Percentiles rank a stretch among this genome's conserved stretches.
Conservation (phyloP, 2,888 invertebrate genomes). For the Habroteleia sp. region DNA sequence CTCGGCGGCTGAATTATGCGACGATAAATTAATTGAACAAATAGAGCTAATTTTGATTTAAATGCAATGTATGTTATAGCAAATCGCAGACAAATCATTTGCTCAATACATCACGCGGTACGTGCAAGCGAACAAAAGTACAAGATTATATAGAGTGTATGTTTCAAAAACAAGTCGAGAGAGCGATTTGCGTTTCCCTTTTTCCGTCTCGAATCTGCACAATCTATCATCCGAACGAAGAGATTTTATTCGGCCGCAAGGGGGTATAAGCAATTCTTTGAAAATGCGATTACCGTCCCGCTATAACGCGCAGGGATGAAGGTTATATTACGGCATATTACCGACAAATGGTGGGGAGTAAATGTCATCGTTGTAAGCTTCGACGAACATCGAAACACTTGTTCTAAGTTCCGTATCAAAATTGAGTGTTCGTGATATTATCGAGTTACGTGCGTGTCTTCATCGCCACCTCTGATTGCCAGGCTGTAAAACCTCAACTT, state of each 20-base stretch:
- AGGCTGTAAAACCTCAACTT: constrained; percentile 49
- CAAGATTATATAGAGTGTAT: constrained; percentile 43
- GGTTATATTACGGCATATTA: constrained; percentile 70
- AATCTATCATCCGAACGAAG: constrained; percentile 64
- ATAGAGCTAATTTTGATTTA: constrained; percentile 38
- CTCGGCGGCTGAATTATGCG: constrained; percentile 9
- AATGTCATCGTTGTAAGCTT: constrained; percentile 68
- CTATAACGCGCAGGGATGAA: constrained; percentile 68
- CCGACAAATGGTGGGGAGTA: constrained; percentile 64
- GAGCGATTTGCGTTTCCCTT: constrained; percentile 47
- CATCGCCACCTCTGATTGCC: constrained; percentile 48
- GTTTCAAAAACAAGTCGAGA: constrained; percentile 40
- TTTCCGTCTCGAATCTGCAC: constrained; percentile 47
- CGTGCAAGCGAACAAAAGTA: constrained; percentile 50
- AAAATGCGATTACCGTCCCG: constrained; percentile 71
- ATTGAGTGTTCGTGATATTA: constrained; percentile 33
- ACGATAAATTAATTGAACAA: constrained; percentile 35
- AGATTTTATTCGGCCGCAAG: constrained; percentile 69
- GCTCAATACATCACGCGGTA: constrained; percentile 42
- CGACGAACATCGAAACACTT: constrained; percentile 57
- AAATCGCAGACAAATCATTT: constrained; percentile 47
- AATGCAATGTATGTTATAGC: constrained; percentile 40
- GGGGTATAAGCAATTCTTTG: constrained; percentile 70
- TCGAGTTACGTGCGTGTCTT: constrained; percentile 39
- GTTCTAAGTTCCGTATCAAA: constrained; percentile 55